These are phyloP conservation scores for Chloroceryle inda DNA, from an alignment of 2,797 vertebrate genomes.

Conservation along the genomic window DNA sequence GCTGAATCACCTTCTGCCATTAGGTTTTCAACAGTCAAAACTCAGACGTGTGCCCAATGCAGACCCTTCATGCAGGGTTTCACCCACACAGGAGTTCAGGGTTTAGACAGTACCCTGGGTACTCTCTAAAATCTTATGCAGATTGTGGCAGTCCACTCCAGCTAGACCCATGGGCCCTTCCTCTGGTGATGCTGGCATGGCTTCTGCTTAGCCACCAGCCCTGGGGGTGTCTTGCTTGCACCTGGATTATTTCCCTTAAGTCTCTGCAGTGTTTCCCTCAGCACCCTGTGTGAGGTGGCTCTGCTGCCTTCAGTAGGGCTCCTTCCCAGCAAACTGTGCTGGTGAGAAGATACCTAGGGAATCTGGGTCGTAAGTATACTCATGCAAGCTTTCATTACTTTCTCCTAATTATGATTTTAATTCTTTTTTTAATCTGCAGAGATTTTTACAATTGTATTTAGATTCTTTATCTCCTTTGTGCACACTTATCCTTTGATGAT, in stretches of 20 bases:
- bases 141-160: neutral
- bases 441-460: constrained; percentile 52
- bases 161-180: rapidly evolving
- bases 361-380: neutral
- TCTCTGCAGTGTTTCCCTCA: rapidly evolving
- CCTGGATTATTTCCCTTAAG: neutral
- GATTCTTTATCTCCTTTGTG: constrained; percentile 23
- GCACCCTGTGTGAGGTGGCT: rapidly evolving
- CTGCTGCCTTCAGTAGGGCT: neutral
- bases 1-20: neutral
- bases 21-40: neutral
- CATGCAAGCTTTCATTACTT: neutral
- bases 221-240: neutral
- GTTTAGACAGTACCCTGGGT: neutral
- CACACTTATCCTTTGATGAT: constrained; percentile 60
- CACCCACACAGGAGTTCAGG: neutral
- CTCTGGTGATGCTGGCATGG: neutral
- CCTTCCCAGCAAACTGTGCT: neutral
- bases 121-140: rapidly evolving
- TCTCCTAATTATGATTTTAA: neutral
- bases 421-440: constrained; percentile 35
- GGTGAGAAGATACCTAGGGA: neutral
- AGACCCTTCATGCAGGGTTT: neutral
- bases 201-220: neutral
- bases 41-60: neutral